Base-by-base conservation (phyloP, 2,797 vertebrate species). In the Gambelia wislizenii region DNA sequence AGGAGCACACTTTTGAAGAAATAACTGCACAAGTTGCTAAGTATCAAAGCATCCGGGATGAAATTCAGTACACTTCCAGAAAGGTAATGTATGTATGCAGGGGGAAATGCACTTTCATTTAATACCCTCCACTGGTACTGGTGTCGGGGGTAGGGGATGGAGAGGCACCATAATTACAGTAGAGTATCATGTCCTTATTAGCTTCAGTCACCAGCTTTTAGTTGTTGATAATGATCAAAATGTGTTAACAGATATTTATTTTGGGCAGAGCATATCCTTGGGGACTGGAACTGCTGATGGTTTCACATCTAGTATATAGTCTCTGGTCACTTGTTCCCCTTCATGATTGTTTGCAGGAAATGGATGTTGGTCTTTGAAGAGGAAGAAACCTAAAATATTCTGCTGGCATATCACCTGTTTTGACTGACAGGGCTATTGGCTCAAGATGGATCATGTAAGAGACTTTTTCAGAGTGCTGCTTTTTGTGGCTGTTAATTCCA, bases 1-100 rank as follows among this genome's bases (percentile, higher is more conserved):
- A 98, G 88, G 93, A 97, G 56, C 97, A 96, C 87, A 96, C 94
- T 77, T 98, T 98, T 87, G 96, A 98, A 89, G 98, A 97, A 92
- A 96, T 98, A 79, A 97, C 98, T 96, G 94, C 39, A 1, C 97
- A 99, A 95, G 96, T 98, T 84, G 84, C 91, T 1, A 98, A 97
- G 91, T 98, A 98, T 93, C 96, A 97, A 94, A 89, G 97, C 49
- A 96, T 98, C 54, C 94, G 93, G 9, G 95, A 98, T n/a, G 97
- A 98, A 93, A 98, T 99, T 92, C 97, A 97, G 92, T 97, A 96
- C 82, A 96, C 94, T 13, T 96, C 96, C 78, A 94, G 88, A 94
- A 98, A 98, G 98, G 98, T 98, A 95, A 89, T 79, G n/a, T 61
- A 49, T 69, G 36, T 22, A 33, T 2, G 0, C 76, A 80, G n/a